Evolutionary conservation across 2,113 vertebrate genomes (phyloP), one percentile per base, ranked within the genome.

Genomic region (Eclectus roratus): DNA sequence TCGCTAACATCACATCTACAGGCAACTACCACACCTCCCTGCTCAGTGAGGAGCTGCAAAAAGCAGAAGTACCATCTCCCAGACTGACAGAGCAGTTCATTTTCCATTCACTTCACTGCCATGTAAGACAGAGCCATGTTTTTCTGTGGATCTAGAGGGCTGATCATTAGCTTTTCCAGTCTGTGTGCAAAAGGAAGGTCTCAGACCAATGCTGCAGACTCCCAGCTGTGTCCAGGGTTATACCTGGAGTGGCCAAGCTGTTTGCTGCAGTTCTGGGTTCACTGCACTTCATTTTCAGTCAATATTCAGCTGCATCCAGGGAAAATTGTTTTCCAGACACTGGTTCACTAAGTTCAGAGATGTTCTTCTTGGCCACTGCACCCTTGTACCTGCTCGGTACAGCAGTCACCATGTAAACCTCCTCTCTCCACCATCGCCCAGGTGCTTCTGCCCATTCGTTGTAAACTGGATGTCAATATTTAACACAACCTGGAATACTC

Each of bases 51-150:
- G 52, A 79, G 46, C 56, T 64, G 61, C 29, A 35, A 33, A 41
- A 37, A 5, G 39, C 21, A 43, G 31, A 33, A 29, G 16, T 9
- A 14, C 28, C n/a, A 35, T 52, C 37, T 61, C 41, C 41, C 56
- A 88, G 16, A 7, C 17, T 39, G n/a, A 52, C 13, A 31, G 31
- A 55, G 46, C 81, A 46, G 61, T 47, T 72, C 17, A 6, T 82
- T 72, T 55, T 52, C 27, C 39, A 3, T 43, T 58, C 33, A 1
- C 19, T 1, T 18, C 0, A 0, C 46, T 69, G 66, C 21, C 29
- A 27, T 20, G 19, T 29, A 41, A 44, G 37, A 33, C 25, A 74
- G 79, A 16, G 1, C 6, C 17, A 0, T 2, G 1, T 9, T 39
- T 31, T 55, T 8, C 41, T 31, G 43, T 33, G 35, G 7, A 6